These are phyloP conservation scores for Asarcornis scutulata DNA, from an alignment of 2,113 vertebrate species.

Conservation along the genomic window DNA sequence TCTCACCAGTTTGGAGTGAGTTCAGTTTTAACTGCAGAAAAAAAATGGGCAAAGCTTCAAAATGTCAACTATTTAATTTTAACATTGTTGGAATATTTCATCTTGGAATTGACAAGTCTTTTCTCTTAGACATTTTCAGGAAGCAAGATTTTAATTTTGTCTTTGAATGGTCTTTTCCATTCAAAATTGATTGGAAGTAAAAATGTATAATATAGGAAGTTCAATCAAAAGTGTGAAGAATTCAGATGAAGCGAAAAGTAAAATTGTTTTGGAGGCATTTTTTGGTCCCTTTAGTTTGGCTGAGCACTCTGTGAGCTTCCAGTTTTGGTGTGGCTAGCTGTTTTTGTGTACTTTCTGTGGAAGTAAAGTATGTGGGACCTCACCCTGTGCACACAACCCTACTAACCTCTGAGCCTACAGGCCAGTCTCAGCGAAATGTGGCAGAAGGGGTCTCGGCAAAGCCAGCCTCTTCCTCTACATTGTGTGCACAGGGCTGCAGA, in stretches of 20 bases:
- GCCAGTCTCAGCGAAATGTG: fast-evolving
- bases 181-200: neutral
- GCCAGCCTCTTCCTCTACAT: neutral
- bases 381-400: neutral
- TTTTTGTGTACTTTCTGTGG: neutral
- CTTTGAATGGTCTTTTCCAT: neutral
- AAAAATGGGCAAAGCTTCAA: conserved; percentile 10
- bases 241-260: neutral
- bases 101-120: neutral
- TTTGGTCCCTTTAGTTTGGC: neutral
- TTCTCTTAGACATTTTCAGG: neutral
- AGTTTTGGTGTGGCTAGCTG: neutral
- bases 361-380: neutral
- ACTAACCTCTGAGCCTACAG: neutral
- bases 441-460: neutral
- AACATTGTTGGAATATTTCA: conserved; percentile 5
- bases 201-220: neutral
- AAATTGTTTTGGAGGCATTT: neutral
- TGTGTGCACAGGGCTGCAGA: neutral
- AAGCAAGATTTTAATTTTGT: neutral
- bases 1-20: neutral
- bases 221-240: neutral
- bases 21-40: conserved; percentile 11
- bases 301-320: neutral
- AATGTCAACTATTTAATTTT: conserved; percentile 9